phyloP scores from a whole-genome alignment of 2,797 vertebrate species.

The Anableps anableps region DNA sequence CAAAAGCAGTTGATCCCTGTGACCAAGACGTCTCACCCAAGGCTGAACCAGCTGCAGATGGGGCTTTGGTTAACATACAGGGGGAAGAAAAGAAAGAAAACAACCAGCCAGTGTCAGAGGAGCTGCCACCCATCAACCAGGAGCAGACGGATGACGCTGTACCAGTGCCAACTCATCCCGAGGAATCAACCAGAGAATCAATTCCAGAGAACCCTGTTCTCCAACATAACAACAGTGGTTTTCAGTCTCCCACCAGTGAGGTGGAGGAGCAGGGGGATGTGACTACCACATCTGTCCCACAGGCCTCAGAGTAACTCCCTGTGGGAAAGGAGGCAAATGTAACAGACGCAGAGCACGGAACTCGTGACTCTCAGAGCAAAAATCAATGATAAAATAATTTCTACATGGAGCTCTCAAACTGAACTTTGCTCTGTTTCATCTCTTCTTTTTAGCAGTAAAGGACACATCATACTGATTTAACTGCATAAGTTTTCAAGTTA shows the following conservation, averaged over 20 bases:
- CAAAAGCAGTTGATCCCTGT: neutral
- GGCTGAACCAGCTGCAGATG: constrained; percentile 8
- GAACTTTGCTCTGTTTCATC: neutral
- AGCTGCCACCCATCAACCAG: constrained; percentile 9
- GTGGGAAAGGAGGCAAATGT: neutral
- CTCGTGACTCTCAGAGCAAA: constrained; percentile 73
- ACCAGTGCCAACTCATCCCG: neutral
- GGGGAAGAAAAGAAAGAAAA: constrained; percentile 48
- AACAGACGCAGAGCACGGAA: constrained; percentile 22
- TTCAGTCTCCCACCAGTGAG: constrained; percentile 55
- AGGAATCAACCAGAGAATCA: constrained; percentile 4
- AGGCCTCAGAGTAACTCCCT: neutral
- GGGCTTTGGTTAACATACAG: constrained; percentile 7
- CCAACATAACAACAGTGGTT: constrained; percentile 46
- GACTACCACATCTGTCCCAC: neutral
- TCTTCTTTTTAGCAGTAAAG: constrained; percentile 13
- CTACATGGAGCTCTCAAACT: constrained; percentile 1
- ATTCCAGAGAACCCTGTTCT: constrained; percentile 25
- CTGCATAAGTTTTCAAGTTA: constrained; percentile 1
- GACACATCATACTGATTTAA: constrained; percentile 18
- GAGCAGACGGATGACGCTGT: constrained; percentile 12
- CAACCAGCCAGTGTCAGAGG: constrained; percentile 18
- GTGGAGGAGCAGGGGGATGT: constrained; percentile 13
- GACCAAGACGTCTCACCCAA: neutral
- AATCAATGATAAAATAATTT: constrained; percentile 45